Base-by-base conservation (phyloP, 1,140 invertebrate species). In the Ruditapes philippinarum region DNA sequence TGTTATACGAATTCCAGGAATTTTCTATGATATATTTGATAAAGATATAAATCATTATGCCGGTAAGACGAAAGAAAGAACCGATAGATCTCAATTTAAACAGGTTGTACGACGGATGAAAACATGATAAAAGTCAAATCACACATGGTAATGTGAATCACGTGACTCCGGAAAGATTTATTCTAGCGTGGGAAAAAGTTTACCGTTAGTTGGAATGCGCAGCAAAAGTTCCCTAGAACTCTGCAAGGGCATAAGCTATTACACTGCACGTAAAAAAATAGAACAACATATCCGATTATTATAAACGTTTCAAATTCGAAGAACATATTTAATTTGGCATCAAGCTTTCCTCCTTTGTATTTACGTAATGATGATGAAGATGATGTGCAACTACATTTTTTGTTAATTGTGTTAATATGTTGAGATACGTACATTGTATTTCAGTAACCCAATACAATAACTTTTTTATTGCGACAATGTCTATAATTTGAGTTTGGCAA, bases 81-180 rank as follows among this genome's bases (percentile, higher is more conserved):
- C 42, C 49, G 51, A 80, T 49, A 80, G 78, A 80, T 80, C 78
- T 60, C 31, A 40, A 42, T 80, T 60, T 80, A 80, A 80, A 80
- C 78, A 80, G 78, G 78, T 80, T 80, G 78, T 80, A 80, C 57
- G 78, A 31, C 25, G 78, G 78, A 80, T 80, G 78, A 80, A 80
- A 60, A 80, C 78, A 80, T 80, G 78, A 80, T 80, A 80, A 80
- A 80, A 80, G 78, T 49, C 78, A n/a, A 80, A 80, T 80, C 78
- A 80, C 78, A 80, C 78, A 80, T 80, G 78, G 78, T 31, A 33
- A 51, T 14, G 60, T 17, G 1, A 33, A 54, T 62, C 78, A 80
- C 78, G 78, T 80, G 78, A 80, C 78, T 62, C 57, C 25, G 4
- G 51, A 79, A 38, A 80, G 78, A 80, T 80, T 80, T 80, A 80